Evolutionary conservation across 2,888 invertebrate genomes (phyloP).

Genomic region (Cryptophagus acutangulus): DNA sequence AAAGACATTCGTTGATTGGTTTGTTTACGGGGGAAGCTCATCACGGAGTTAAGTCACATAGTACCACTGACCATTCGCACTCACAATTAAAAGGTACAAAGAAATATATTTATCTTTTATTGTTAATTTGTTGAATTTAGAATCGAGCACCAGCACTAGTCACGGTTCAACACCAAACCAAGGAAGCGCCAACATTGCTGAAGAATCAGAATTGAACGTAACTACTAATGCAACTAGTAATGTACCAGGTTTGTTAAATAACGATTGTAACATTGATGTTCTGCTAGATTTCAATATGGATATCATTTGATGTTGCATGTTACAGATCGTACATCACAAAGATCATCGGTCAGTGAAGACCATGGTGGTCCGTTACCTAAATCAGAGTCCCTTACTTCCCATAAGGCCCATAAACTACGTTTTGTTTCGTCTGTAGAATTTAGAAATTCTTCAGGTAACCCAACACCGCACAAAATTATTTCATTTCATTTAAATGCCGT

Average conservation of each 20-base stretch:
- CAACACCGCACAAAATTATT: neutral
- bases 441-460: constrained; percentile 69
- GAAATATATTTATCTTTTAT: too few species aligned
- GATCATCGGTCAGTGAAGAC: constrained; percentile 55
- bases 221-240: neutral
- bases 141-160: constrained; percentile 41
- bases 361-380: constrained; percentile 44
- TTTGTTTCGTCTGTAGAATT: constrained; percentile 80
- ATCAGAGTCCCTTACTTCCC: constrained; percentile 42
- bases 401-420: constrained; percentile 65
- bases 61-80: constrained; percentile 28
- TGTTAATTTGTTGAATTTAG: too few species aligned
- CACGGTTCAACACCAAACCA: constrained; percentile 40
- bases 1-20: constrained; percentile 65
- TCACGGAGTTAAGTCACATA: constrained; percentile 37
- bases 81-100: constrained; percentile 39
- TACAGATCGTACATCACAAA: constrained; percentile 55
- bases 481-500: neutral
- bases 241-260: neutral
- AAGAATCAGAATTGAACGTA: neutral
- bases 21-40: constrained; percentile 55
- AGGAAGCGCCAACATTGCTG: neutral
- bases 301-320: constrained; percentile 40
- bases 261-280: too few species aligned
- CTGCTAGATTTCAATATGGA: too few species aligned